These are phyloP conservation scores for Bufo gargarizans DNA, from an alignment of 2,113 vertebrate genomes.

Conservation along the genomic window DNA sequence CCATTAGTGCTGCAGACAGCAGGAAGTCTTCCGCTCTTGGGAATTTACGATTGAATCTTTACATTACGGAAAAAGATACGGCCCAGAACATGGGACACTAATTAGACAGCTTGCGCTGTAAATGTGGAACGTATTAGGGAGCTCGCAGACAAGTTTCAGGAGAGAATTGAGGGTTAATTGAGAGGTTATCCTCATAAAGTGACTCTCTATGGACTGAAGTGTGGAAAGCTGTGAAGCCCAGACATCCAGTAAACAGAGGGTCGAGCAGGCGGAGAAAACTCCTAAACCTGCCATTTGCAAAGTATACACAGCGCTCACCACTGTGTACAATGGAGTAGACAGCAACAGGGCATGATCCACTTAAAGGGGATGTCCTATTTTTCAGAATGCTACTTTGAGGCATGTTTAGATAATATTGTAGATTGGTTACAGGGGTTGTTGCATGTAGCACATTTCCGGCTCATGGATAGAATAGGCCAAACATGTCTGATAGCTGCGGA, in stretches of 20 bases:
- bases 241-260: constrained; percentile 16
- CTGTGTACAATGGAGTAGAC: not conserved
- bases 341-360: not conserved
- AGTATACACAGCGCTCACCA: not conserved
- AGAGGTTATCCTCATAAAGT: constrained; percentile 35
- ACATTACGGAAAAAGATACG: constrained; percentile 15
- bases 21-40: not conserved
- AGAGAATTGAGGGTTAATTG: constrained; percentile 41
- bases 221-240: constrained; percentile 35
- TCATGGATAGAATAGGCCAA: no score
- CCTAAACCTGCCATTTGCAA: constrained; percentile 12
- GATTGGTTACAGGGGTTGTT: no score
- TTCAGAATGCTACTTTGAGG: no score
- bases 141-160: not conserved
- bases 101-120: not conserved
- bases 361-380: not conserved
- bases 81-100: not conserved
- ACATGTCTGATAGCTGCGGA: no score
- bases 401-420: no score
- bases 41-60: not conserved
- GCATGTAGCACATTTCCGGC: no score
- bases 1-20: no score
- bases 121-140: constrained; percentile 32
- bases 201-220: constrained; percentile 15
- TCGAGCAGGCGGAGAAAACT: not conserved